These are phyloP conservation scores for Apostichopus californicus DNA, from an alignment of 35 echinoderm and acorn worm species.

Conservation along the genomic window DNA sequence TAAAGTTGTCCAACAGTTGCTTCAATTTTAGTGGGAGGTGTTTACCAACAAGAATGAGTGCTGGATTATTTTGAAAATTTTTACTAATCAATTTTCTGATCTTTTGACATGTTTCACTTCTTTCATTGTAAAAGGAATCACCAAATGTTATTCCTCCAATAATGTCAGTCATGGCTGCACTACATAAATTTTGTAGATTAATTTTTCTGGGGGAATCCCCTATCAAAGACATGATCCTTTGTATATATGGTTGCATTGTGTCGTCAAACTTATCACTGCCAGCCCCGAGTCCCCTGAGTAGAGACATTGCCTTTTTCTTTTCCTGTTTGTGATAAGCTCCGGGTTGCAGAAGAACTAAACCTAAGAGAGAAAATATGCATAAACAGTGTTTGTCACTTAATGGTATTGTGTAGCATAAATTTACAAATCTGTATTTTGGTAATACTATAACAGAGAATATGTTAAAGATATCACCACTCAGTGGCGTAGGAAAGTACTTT, in stretches of 20 bases:
- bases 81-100: constrained; percentile 5
- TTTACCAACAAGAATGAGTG: neutral
- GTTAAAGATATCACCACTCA: too few species aligned
- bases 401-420: too few species aligned
- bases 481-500: too few species aligned
- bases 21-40: neutral
- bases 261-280: constrained; percentile 11
- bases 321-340: constrained; percentile 19
- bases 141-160: constrained; percentile 49
- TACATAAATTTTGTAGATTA: neutral
- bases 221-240: neutral
- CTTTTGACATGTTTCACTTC: neutral
- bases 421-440: too few species aligned
- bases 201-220: neutral
- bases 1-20: neutral
- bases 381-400: neutral
- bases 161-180: neutral
- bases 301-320: neutral
- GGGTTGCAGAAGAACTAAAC: constrained; percentile 5
- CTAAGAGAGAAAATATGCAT: neutral
- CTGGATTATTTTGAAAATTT: constrained; percentile 45
- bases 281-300: neutral
- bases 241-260: neutral
- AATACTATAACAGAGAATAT: too few species aligned
- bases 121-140: constrained; percentile 7